These are phyloP conservation scores for Brachionus manjavacas DNA, from an alignment of 1,140 invertebrate species.

Conservation along the genomic window DNA sequence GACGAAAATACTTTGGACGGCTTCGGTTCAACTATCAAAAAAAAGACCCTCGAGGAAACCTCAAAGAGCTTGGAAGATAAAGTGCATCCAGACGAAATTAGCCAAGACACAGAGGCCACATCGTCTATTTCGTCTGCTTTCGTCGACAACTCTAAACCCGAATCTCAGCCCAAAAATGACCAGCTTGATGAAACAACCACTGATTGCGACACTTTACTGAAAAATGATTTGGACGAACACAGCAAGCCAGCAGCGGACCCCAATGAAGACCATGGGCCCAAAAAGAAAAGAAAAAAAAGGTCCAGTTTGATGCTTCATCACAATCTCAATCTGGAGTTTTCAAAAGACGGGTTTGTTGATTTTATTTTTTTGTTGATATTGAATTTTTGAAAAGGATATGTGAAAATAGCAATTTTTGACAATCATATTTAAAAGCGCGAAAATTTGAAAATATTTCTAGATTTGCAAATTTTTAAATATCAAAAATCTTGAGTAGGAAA, in stretches of 20 bases:
- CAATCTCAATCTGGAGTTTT: not conserved
- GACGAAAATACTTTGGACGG: conserved; percentile 13
- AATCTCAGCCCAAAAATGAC: not conserved
- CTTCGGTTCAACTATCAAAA: not conserved
- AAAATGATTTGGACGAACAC: not conserved
- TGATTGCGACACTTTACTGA: not conserved
- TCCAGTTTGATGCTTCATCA: conserved; percentile 15
- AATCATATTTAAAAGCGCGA: not conserved
- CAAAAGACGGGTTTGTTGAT: not conserved
- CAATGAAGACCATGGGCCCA: not conserved
- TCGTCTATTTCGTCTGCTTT: not conserved
- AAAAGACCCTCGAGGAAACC: not conserved
- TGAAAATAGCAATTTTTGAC: not conserved
- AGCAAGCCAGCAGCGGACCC: not conserved
- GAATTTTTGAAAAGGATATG: not conserved
- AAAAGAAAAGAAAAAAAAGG: conserved; percentile 4
- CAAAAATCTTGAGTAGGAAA: too few relatives aligned
- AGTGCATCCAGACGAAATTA: not conserved
- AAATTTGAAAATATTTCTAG: not conserved
- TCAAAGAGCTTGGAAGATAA: not conserved
- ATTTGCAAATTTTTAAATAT: too few relatives aligned
- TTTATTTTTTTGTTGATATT: not conserved
- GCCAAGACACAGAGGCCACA: not conserved
- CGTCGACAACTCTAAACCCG: not conserved
- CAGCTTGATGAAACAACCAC: conserved; percentile 1